Base-by-base conservation (phyloP, 2,113 vertebrate genomes). In the Chlorodrepanis virens region DNA sequence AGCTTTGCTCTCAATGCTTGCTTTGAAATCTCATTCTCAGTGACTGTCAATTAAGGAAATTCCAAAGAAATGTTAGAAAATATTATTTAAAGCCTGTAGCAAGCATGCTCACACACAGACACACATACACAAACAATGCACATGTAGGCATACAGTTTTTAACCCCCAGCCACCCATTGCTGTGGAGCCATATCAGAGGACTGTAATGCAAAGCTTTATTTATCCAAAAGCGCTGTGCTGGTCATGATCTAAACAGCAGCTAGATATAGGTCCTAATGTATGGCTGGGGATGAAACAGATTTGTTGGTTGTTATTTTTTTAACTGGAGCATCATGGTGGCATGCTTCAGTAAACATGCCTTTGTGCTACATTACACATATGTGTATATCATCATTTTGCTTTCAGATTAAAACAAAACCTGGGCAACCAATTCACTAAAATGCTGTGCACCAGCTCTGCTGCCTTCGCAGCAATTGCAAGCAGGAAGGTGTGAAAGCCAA, bases 331-430 rank as follows among this genome's bases (percentile, higher is more conserved):
- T 96, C 42, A 49, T 96, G 86, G 88, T 83, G 91, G 57, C 83
- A 96, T 79, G 97, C 97, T 96, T 97, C 97, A 95, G 88, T 95
- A 97, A 98, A 97, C 97, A 98, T 92, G 85, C 23, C 42, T 94
- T 95, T 91, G 93, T 96, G 97, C 97, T 98, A 96, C 97, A 97
- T 98, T 98, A 97, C 97, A 95, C 97, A 97, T 95, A 94, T 67
- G 80, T 91, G 94, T 72, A n/a, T 86, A 97, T 96, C 80, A 90
- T 91, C 85, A 56, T 79, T 94, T 96, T 77, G 83, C 82, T 88
- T 89, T 95, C 96, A 89, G 95, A 97, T 65, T 85, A 90, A 95
- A 97, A 93, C 56, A 97, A 96, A 96, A 97, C 95, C 71, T 81
- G 96, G 94, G 76, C 75, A 69, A 54, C 68, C 76, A 71, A 68